Evolutionary conservation across 2,113 vertebrate species (phyloP), one percentile per base, ranked within the genome.

Genomic region (Phodopus roborovskii): DNA sequence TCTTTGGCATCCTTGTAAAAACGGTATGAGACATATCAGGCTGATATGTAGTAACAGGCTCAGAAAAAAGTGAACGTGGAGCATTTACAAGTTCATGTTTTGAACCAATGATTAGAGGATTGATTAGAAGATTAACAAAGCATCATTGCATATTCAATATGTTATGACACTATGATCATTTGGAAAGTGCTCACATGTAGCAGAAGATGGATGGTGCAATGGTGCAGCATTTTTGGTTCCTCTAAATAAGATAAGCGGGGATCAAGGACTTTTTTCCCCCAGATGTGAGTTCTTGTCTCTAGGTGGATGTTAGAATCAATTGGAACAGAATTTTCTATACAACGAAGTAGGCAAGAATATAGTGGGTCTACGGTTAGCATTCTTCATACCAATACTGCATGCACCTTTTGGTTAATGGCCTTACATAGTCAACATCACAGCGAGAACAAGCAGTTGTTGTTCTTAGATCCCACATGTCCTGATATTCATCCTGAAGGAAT

Each of bases 161-260:
- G 74, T 81, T 75, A 58, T 56, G 53, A 19, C 26, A 13, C 4
- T 70, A 62, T 48, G 50, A 42, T 9, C 77, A 94, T 71, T n/a
- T 88, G 81, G 70, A 45, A 94, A 97, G 92, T 60, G 56, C 66
- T 94, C 74, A 91, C 33, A 58, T 28, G 28, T 53, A 94, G 58
- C 64, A 92, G 62, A 86, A 92, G 84, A 92, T 42, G 83, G 24
- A 83, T 85, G 6, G 24, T 36, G 3, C 33, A 85, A 83, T 91
- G 10, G 45, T 20, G 5, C 17, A 77, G n/a, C 28, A 11, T 89
- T 75, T n/a, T 88, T 19, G 88, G 19, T 84, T 82, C 36, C 33
- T 78, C 9, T 53, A 90, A 50, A 45, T 71, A 17, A 5, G 58
- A 88, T 75, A 87, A 78, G 68, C 30, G 50, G 94, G 26, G 73